A percentile compares a stretch with the other conserved stretches of the same genome.
Conservation (phyloP, 2,113 vertebrate species). For the Montifringilla adamsi region DNA sequence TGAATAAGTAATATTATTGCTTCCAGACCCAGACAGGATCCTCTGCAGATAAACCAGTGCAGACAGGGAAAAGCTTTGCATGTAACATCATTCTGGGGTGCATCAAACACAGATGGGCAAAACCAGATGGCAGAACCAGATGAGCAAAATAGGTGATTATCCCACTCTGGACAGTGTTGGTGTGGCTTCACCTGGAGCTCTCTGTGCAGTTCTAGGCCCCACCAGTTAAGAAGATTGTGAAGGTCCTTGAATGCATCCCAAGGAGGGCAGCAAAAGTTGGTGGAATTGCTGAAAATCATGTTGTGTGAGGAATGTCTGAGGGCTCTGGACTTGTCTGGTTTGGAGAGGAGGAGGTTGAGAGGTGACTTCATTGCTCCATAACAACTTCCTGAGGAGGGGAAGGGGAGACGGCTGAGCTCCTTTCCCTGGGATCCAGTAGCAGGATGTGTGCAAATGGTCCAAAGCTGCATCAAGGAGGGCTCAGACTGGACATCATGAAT, state of each 20-base stretch:
- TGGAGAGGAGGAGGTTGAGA: background rate
- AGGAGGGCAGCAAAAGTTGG: background rate
- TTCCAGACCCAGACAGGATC: background rate
- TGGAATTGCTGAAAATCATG: background rate
- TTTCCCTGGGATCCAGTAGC: background rate
- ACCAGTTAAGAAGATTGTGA: background rate
- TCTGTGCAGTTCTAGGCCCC: background rate
- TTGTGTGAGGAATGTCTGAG: background rate
- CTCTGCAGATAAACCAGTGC: background rate
- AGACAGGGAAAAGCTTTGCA: background rate
- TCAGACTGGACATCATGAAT: background rate
- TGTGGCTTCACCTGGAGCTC: background rate
- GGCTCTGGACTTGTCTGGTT: background rate
- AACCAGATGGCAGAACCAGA: background rate
- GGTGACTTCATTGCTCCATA: background rate
- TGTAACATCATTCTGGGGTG: background rate
- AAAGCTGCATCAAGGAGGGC: background rate
- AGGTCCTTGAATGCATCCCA: background rate
- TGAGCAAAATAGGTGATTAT: background rate
- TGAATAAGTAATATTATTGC: background rate
- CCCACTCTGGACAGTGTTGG: accelerated
- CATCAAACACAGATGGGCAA: background rate
- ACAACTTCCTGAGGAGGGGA: background rate
- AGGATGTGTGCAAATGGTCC: background rate
- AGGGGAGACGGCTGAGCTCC: background rate